Evolutionary conservation across 2,888 invertebrate genomes (phyloP), one percentile per base, ranked within the genome.

Genomic region (Linyphia triangularis): DNA sequence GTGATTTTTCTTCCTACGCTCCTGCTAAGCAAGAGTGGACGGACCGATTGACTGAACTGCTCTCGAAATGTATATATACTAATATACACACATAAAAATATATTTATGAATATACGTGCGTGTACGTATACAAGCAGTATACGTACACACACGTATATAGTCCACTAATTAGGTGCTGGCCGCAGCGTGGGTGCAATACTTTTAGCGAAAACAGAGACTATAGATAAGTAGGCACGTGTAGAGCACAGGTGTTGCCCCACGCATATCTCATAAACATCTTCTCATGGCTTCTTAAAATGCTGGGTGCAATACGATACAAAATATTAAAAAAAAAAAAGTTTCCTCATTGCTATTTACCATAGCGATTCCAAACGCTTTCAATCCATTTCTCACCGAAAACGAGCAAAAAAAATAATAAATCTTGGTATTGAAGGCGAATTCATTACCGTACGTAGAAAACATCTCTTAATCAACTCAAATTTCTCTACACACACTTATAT

Each of bases 211-310:
- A 77, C 83, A 82, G 88, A 84, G 84, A 79, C 89, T 83, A 81
- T 89, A 89, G 89, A 84, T 37, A 61, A 78, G 65, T 89, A 89
- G 89, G 88, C 88, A 88, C 88, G 65, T 24, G 84, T 89, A 89
- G 89, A 89, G 84, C 89, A 89, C 89, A 84, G 59, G 89, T 89
- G 78, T 89, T 89, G 89, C 84, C 84, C 84, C 89, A 88, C 83
- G 88, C 82, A 51, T 75, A 63, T 69, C 69, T 85, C 85, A 85
- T 85, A 85, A 72, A 78, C 79, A 59, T 85, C 77, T 85, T n/a
- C 77, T 69, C 85, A 85, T 79, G 85, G 85, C 79, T 85, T 72
- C 33, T 65, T 69, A 33, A 70, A 78, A 72, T 72, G 73, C 85
- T 79, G 57, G 79, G 79, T 85, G 85, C 79, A 75, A 81, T 75